Base-by-base conservation (phyloP, 2,113 vertebrate genomes). In the Strix uralensis region DNA sequence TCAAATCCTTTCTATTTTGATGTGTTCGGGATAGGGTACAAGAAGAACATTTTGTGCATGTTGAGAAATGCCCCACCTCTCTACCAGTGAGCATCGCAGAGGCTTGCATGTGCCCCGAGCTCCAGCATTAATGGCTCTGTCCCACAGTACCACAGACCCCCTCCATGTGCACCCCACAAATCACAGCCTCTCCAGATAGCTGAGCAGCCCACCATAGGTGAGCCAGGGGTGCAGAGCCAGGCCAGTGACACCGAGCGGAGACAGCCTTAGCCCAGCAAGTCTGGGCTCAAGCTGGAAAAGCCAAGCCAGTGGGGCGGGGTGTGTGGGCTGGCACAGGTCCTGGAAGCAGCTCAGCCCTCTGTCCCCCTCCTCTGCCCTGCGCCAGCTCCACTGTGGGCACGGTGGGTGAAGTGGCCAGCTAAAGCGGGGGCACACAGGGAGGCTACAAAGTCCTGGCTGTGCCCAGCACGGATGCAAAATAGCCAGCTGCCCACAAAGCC, bases 21-120 rank as follows among this genome's bases (percentile, higher is more conserved):
- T 87, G 32, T 89, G 67, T 85, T 74, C 78, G 61, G 91, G 84
- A 92, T 77, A 89, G 81, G 75, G 47, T 84, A 71, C n/a, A 83
- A 70, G 77, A 84, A 26, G 21, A 17, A 51, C 18, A 47, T 81
- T 80, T 81, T 59, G 46, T 34, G 6, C 1, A 0, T 11, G n/a
- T 58, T 59, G 29, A 84, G 61, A 81, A 81, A 66, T 62, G 52
- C 58, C 55, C n/a, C 3, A 5, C n/a, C 34, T 92, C 89, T 63
- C 72, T 46, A 15, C 15, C n/a, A 25, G 25, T 27, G 52, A 75
- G 44, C 38, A 4, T 12, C 6, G 2, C 70, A 84, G 67, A 75
- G 44, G 11, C n/a, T 65, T 61, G 67, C 21, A 32, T 32, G 5
- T 1, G 0, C 22, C 32, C 17, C 38, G 40, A 81, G 42, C n/a